Evolutionary conservation across 2,113 vertebrate species (phyloP), one percentile per base, ranked within the genome.

Genomic region (Loxodonta africana): DNA sequence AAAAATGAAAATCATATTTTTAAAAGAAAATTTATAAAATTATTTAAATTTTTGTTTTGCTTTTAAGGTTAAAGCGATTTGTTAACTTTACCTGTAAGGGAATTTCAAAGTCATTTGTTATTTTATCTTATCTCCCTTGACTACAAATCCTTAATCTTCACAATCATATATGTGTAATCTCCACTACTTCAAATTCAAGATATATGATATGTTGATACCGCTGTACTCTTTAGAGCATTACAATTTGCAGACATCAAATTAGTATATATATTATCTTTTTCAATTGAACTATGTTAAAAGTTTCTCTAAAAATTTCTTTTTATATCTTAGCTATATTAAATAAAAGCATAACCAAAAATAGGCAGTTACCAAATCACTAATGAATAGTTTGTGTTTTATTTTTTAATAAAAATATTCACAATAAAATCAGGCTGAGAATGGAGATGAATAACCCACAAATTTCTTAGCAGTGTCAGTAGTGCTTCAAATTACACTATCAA

Each of bases 1-100:
- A 78, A 83, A 85, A 94, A 67, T 88, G 48, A 88, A 85, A 92
- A 48, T 37, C 23, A 78, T 73, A 82, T n/a, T 94, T 83, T 76
- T 51, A 71, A 95, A 95, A 88, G 26, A 88, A 67, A 51, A 30
- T 73, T 73, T 94, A 48, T 65, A n/a, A 82, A 83, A 57, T 94
- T 67, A 4, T 3, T 96, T 81, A 62, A n/a, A 28, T 69, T 76
- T 96, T 53, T 23, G 65, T 71, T 63, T 92, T 93, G 33, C 51
- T 90, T 87, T 91, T 95, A 80, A 93, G 84, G 44, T 51, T n/a
- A 30, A 62, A 95, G 1, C 33, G 33, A 60, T 76, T 67, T 21
- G 77, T 88, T 78, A 46, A 44, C 44, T 77, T 87, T 63, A 80
- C 41, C 83, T 46, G 26, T 41, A 83, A 65, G n/a, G 30, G 23